Base-by-base conservation (phyloP, 2,113 vertebrate genomes). In the Bambusicola thoracicus region DNA sequence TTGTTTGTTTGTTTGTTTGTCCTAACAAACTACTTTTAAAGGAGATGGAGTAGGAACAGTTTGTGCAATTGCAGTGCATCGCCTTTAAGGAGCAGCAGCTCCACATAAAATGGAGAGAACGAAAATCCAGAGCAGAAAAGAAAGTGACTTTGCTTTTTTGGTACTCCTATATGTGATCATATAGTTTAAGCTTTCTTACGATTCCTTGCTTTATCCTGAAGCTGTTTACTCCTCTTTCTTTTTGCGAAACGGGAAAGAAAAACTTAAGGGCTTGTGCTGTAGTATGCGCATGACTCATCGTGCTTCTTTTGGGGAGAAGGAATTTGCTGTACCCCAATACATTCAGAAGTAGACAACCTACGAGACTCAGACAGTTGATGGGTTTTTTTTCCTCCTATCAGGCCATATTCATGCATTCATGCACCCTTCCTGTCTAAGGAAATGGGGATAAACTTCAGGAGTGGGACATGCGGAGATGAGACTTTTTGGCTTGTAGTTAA, bases 361-460 rank as follows among this genome's bases (percentile, higher is more conserved):
- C 29, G 4, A 15, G 46, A 6, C 44, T 94, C 27, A 75, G 88
- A 43, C 11, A 48, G 46, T 84, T 92, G 63, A 77, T 61, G 34
- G 0, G 17, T n/a, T 17, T 48, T 84, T 75, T 74, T 53, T 53
- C 70, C 58, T 91, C 15, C 29, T 86, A 48, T 96, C 74, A 76
- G 55, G 36, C 82, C 48, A 19, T 77, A 81, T 41, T 20, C n/a
- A 62, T 58, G 93, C 77, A 81, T 41, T 20, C n/a, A 62, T 58
- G 93, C 77, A 85, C 69, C 13, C 40, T 90, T 90, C 70, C 77
- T 83, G 74, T 94, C 65, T 58, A 72, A 75, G 85, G 62, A 95
- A 93, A 92, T 48, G 59, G 14, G 24, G 81, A 32, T 81, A 49
- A 87, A 36, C 34, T 89, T n/a, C 22, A 85, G 48, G 49, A 76